These are phyloP conservation scores for Choloepus didactylus DNA, from an alignment of 2,797 vertebrate species.

Conservation along the genomic window DNA sequence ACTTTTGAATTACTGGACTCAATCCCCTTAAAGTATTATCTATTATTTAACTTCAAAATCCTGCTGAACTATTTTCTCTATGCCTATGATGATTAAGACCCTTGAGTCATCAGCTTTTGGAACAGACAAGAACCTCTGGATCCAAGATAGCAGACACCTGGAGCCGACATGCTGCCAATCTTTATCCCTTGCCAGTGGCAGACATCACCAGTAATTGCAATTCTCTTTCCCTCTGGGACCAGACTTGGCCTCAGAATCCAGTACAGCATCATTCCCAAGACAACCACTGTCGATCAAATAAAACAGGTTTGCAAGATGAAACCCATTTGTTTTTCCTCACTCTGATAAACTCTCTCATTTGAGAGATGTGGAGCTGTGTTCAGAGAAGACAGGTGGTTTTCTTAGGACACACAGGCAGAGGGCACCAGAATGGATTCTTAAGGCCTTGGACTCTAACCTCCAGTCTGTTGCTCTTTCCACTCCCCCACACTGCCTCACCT, in stretches of 20 bases:
- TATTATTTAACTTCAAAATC: not conserved
- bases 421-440: too few species aligned
- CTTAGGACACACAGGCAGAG: not conserved
- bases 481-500: not conserved
- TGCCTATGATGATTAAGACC: not conserved
- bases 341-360: not conserved
- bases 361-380: not conserved
- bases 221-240: not conserved
- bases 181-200: not conserved
- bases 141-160: fast-evolving
- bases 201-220: fast-evolving
- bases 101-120: not conserved
- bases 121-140: fast-evolving
- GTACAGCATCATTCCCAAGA: not conserved
- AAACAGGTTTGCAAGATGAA: not conserved
- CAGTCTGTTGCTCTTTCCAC: not conserved
- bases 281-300: not conserved
- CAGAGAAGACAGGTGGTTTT: too few species aligned
- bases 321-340: not conserved
- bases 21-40: not conserved
- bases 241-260: not conserved
- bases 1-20: not conserved
- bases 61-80: not conserved
- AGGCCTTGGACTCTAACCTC: not conserved
- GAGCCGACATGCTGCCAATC: fast-evolving